Conservation (phyloP, 2,888 invertebrate species). For the Cryptocheilus praepositus region DNA sequence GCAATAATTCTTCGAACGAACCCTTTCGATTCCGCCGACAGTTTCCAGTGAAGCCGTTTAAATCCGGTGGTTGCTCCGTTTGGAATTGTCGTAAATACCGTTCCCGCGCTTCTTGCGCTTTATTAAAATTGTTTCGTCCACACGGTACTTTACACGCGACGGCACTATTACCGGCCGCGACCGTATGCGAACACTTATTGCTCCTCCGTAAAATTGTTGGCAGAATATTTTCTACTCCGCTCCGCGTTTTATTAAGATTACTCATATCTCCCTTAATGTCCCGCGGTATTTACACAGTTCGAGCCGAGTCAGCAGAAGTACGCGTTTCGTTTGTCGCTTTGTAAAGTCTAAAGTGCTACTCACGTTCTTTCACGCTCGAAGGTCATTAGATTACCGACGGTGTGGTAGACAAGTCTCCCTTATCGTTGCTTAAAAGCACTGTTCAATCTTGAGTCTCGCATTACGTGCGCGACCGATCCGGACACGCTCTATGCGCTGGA, state of each 20-base stretch:
- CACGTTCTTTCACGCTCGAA: slow-evolving; percentile 31
- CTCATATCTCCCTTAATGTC: slow-evolving; percentile 4
- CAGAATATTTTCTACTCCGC: too few relatives aligned
- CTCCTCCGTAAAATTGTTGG: too few relatives aligned
- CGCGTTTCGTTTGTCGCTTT: slow-evolving; percentile 9
- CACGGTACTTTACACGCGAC: too few relatives aligned
- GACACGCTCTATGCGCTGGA: slow-evolving; percentile 37
- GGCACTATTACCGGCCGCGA: too few relatives aligned
- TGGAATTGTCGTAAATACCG: not conserved
- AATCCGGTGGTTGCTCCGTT: not conserved
- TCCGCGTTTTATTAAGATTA: slow-evolving; percentile 3
- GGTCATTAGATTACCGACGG: slow-evolving; percentile 21
- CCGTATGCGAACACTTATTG: too few relatives aligned
- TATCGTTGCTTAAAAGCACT: slow-evolving; percentile 53
- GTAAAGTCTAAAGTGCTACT: slow-evolving; percentile 31
- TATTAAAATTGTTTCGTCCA: not conserved
- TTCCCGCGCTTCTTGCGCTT: not conserved
- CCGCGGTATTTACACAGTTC: slow-evolving; percentile 7
- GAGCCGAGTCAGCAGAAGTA: not conserved
- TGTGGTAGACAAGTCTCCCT: slow-evolving; percentile 32
- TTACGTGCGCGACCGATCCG: not conserved
- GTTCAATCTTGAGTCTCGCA: slow-evolving; percentile 18
- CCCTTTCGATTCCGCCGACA: slow-evolving; percentile 8
- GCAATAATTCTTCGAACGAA: slow-evolving; percentile 16
- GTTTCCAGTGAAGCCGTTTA: slow-evolving; percentile 21